Evolutionary conservation across 1,140 invertebrate species (phyloP).

Genomic region (Caenorhabditis remanei): DNA sequence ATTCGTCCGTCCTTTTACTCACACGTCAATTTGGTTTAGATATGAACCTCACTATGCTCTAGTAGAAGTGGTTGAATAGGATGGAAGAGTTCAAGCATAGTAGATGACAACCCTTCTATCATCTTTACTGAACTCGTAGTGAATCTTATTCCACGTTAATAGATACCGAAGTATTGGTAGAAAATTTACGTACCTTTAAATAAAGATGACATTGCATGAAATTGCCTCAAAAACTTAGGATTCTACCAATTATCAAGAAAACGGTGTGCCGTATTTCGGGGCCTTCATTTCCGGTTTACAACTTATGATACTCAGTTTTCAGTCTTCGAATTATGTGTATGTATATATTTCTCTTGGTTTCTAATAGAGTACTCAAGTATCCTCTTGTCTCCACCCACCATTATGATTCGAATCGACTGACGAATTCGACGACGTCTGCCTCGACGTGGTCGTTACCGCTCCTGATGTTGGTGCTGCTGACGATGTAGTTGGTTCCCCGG

Average conservation of each 20-base stretch:
- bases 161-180: too few relatives aligned
- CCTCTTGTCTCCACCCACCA: constrained; percentile 14
- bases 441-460: constrained; percentile 25
- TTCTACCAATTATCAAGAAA: too few relatives aligned
- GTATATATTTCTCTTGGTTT: not conserved
- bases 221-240: too few relatives aligned
- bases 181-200: too few relatives aligned
- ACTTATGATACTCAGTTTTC: not conserved
- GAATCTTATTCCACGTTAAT: too few relatives aligned
- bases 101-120: too few relatives aligned
- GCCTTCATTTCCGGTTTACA: not conserved
- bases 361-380: not conserved
- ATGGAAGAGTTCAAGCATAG: not conserved
- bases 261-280: too few relatives aligned
- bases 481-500: not conserved
- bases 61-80: not conserved
- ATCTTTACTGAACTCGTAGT: too few relatives aligned
- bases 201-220: too few relatives aligned
- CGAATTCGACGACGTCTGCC: constrained; percentile 53
- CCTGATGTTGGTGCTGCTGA: not conserved
- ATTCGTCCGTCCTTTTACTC: constrained; percentile 15
- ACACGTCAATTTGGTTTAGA: constrained; percentile 42
- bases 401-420: constrained; percentile 52
- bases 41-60: not conserved
- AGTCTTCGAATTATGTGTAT: not conserved